Conservation (phyloP, 2,797 vertebrate species). For the Potorous gilbertii region DNA sequence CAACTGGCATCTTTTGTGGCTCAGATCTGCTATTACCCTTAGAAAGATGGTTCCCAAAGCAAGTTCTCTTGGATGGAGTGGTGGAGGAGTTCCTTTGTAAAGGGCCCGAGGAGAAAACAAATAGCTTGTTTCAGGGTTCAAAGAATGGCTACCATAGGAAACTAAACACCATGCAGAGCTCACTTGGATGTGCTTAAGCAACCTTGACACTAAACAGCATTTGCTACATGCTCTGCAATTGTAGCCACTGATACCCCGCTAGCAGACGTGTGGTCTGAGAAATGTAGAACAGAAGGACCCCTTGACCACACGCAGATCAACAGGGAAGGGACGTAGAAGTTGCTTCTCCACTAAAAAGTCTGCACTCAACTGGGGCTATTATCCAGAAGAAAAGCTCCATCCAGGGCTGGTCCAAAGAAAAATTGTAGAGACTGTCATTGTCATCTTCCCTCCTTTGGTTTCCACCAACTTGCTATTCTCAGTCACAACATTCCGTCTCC, state of each 20-base stretch:
- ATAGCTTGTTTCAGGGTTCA: not conserved
- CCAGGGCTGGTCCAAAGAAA: not conserved
- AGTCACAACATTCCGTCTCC: not conserved
- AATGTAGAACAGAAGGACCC: not conserved
- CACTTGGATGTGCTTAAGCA: not conserved
- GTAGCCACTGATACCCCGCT: not conserved
- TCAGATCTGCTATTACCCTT: slow-evolving; percentile 20
- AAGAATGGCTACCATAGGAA: not conserved
- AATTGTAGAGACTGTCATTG: not conserved
- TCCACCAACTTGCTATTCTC: not conserved
- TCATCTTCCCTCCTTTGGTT: not conserved
- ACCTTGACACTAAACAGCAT: not conserved
- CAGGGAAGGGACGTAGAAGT: not conserved
- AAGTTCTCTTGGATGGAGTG: slow-evolving; percentile 20
- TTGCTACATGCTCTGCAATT: slow-evolving; percentile 3
- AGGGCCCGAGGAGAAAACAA: not conserved
- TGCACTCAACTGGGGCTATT: not conserved
- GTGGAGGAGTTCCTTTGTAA: not conserved
- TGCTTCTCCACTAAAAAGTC: not conserved
- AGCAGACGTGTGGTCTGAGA: not conserved
- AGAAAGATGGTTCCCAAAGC: slow-evolving; percentile 2
- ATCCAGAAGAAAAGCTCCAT: not conserved
- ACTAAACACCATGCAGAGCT: not conserved
- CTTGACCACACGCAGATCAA: no score
- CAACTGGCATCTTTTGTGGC: slow-evolving; percentile 39